Evolutionary conservation across 2,113 vertebrate species (phyloP).

Genomic region (Indicator indicator): DNA sequence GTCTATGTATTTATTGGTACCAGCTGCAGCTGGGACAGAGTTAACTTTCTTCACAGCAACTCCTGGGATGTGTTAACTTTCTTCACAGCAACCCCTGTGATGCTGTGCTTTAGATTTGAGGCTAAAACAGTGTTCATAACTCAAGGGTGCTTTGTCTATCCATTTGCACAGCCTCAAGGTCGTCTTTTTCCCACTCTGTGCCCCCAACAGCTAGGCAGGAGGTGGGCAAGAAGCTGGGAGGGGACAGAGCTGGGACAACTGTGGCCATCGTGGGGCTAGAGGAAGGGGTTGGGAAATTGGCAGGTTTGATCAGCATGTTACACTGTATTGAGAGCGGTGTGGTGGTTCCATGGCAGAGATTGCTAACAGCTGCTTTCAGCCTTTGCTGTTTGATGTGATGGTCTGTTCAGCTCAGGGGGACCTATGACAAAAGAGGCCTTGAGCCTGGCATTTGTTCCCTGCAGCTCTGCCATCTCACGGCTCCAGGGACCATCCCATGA

Average conservation of each 20-base stretch:
- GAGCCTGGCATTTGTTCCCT: neutral
- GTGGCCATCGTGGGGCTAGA: too few species aligned
- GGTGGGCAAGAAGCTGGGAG: neutral
- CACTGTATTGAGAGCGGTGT: neutral
- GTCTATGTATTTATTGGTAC: neutral
- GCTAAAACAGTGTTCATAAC: neutral
- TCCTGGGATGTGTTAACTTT: too few species aligned
- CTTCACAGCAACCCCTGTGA: neutral
- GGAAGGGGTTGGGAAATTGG: too few species aligned
- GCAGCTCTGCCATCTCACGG: accelerated
- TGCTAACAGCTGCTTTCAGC: neutral
- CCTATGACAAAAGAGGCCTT: neutral
- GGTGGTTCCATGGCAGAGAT: neutral
- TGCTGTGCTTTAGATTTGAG: neutral
- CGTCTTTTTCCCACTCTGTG: neutral
- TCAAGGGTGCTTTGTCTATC: neutral
- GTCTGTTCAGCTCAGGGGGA: neutral
- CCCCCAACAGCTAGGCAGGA: accelerated
- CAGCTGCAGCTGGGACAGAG: accelerated
- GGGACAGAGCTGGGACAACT: neutral
- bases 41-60: neutral
- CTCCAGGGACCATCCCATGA: neutral
- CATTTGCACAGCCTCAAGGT: neutral
- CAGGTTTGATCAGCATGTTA: neutral
- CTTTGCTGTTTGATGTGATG: neutral